phyloP scores from a whole-genome alignment of 2,888 invertebrate species.

The Sericinus montela region DNA sequence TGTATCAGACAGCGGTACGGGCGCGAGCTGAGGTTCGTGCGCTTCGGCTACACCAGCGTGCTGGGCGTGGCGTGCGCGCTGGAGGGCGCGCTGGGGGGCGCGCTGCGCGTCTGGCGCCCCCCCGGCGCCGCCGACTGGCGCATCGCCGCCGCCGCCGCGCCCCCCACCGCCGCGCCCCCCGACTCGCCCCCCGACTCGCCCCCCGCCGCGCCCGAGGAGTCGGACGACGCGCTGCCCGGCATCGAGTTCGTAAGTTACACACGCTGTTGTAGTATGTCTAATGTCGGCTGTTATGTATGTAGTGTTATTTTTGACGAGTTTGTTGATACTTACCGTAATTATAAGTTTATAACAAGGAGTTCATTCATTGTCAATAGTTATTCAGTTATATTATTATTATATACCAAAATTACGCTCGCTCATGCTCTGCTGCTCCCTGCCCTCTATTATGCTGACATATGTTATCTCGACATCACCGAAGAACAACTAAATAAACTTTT shows the following conservation, averaged over 20 bases:
- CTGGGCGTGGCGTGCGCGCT: conserved; percentile 43
- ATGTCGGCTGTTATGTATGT: no score
- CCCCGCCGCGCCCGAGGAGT: conserved; percentile 26
- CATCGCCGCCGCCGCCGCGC: conserved; percentile 21
- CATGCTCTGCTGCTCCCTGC: no score
- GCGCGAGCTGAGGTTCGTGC: conserved; percentile 49
- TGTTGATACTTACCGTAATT: no score
- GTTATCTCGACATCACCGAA: no score
- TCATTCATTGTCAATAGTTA: no score
- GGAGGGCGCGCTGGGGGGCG: conserved; percentile 33
- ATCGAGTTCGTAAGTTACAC: conserved; percentile 53
- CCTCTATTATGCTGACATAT: no score
- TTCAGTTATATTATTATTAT: no score
- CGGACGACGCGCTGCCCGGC: conserved; percentile 46
- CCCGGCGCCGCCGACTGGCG: conserved; percentile 36
- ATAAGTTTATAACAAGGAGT: no score
- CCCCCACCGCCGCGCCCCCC: background rate
- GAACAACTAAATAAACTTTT: no score
- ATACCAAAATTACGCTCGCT: no score
- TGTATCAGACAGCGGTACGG: conserved; percentile 43
- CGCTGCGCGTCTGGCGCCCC: conserved; percentile 31
- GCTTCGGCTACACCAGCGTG: conserved; percentile 53
- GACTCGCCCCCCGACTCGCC: conserved; percentile 11
- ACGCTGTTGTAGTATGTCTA: background rate
- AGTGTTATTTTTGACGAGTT: no score